Evolutionary conservation across 2,113 vertebrate genomes (phyloP), one percentile per base, ranked within the genome.

Genomic region (Trematomus loennbergii): DNA sequence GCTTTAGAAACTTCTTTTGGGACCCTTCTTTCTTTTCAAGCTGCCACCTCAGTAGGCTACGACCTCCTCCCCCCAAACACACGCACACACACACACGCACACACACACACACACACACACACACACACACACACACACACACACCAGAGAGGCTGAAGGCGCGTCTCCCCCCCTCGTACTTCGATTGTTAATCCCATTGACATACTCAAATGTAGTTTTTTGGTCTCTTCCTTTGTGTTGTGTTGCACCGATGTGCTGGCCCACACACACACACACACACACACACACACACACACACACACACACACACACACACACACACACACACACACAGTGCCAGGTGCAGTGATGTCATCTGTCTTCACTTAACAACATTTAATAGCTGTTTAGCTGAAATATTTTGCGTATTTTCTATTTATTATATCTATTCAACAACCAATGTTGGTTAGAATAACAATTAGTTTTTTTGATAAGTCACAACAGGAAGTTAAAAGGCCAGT

Each of bases 111-210:
- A 20, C 57, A 61, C 62, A 53, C 78, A 55, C 76, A 63, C 76
- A 73, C 46, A 59, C 53, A 49, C 50, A 72, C 45, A 59, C 73
- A 58, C 62, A 59, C 40, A n/a, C 52, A 75, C 17, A 59, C 50
- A 49, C 63, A 68, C 55, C 55, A 52, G 33, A 62, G 40, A 63
- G 40, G 45, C 62, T 4, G 22, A 43, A 16, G 25, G 55, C 2
- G 5, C 1, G 3, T 16, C 36, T 10, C 22, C 58, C 70, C 25
- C 57, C 63, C n/a, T 36, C 8, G 7, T 46, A 36, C 33, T 70
- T 63, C 57, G 76, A 66, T 78, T 71, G 84, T 66, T 76, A 63
- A 73, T 74, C 68, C 72, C 52, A 67, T 52, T 71, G 80, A 84
- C 74, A 67, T 61, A 69, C 72, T 70, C 45, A 75, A 59, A 66